Conservation (phyloP, 2,113 vertebrate genomes). For the Telmatochromis sp. region DNA sequence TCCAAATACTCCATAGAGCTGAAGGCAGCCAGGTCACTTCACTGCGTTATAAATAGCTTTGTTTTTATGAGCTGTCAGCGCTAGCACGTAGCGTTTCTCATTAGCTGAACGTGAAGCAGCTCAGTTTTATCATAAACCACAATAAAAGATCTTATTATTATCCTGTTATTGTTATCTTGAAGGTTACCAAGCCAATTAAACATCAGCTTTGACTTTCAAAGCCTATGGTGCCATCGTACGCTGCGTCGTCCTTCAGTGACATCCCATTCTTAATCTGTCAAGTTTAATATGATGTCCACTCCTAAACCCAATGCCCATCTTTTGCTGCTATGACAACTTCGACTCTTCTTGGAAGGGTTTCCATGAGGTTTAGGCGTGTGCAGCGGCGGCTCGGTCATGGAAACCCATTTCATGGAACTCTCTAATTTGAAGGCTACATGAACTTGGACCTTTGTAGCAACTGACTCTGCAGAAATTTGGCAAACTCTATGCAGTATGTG, state of each 20-base stretch:
- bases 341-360: neutral
- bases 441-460: neutral
- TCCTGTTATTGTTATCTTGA: neutral
- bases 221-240: neutral
- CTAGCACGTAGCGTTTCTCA: neutral
- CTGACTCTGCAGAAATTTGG: neutral
- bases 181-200: neutral
- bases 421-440: neutral
- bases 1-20: neutral
- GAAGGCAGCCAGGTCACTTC: neutral
- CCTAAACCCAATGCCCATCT: neutral
- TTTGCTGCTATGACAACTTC: neutral
- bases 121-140: neutral
- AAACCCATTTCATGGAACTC: neutral
- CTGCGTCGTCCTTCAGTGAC: neutral
- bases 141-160: neutral
- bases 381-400: neutral
- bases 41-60: neutral
- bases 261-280: neutral
- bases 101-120: neutral
- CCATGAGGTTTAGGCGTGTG: neutral
- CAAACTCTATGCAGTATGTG: neutral
- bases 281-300: neutral
- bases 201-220: neutral
- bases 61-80: neutral